Evolutionary conservation across 2,797 vertebrate genomes (phyloP).

Genomic region (Xiphorhynchus erythropygius): DNA sequence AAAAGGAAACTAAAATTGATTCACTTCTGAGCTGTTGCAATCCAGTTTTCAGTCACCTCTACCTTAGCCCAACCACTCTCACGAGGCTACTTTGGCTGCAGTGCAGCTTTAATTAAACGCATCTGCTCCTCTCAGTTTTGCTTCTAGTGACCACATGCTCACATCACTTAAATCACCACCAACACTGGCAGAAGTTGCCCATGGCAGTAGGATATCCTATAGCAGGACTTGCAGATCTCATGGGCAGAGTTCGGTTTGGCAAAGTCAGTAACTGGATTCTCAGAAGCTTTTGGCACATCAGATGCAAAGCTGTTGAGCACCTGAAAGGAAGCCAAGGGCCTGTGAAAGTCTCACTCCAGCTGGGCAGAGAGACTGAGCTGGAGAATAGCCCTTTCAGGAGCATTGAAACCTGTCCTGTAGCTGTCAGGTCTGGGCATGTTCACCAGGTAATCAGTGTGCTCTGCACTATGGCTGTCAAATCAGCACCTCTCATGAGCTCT

Average conservation of each 20-base stretch:
- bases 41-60: background rate
- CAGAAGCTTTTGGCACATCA: background rate
- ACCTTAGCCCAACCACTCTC: background rate
- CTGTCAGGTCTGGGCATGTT: background rate
- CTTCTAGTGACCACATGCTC: background rate
- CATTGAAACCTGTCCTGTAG: accelerated
- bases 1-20: background rate
- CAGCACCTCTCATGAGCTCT: background rate
- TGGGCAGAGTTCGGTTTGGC: background rate
- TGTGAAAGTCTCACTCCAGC: background rate
- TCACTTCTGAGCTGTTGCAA: background rate
- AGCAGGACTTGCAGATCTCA: accelerated
- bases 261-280: background rate
- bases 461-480: background rate
- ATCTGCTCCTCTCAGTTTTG: background rate
- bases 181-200: accelerated
- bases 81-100: background rate
- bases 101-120: background rate
- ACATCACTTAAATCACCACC: background rate
- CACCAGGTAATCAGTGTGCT: background rate
- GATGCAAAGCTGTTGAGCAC: background rate
- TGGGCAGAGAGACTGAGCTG: background rate
- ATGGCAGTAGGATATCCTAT: accelerated
- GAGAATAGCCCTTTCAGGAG: background rate
- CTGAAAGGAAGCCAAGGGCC: background rate